Evolutionary conservation across 2,113 vertebrate species (phyloP), one percentile per base, ranked within the genome.

Genomic region (Podarcis cretensis): DNA sequence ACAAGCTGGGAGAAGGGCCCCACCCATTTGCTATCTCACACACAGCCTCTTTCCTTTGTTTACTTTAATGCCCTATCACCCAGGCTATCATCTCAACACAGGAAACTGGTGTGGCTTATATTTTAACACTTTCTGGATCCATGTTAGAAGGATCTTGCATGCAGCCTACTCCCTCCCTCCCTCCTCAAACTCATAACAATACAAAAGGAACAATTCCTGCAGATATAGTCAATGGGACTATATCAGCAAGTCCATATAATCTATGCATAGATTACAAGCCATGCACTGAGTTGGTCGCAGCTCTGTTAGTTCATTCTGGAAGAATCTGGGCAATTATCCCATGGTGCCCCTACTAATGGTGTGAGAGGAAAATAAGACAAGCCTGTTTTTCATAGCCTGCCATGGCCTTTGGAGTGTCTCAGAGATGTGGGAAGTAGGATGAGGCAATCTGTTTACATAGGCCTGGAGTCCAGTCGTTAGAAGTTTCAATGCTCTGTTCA

Each of bases 381-480:
- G 37, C 37, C 71, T 89, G 40, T 21, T 65, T 23, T 82, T 66
- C 18, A 21, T 73, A 83, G 3, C 69, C 37, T 54, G 27, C 20
- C 1, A 21, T 75, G 32, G 54, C 25, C 79, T 87, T 74, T 57
- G 2, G 25, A 63, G 21, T 89, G n/a, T 68, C n/a, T 73, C 57
- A 75, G 65, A 54, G 71, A 81, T 85, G 77, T 78, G 65, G 18
- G 32, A 82, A 40, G 6, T 66, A 86, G 21, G 63, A 66, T 68
- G 77, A 88, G 74, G n/a, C 32, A 57, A 84, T 84, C 23, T 83
- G 87, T 89, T 83, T 89, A 68, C 59, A 69, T 12, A 83, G 13
- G 37, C 59, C 65, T 83, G 59, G 73, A 77, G 40, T 66, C 21
- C 8, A 35, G 30, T 43, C 79, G 37, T 48, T 63, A 83, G n/a